Evolutionary conservation across 2,888 invertebrate genomes (phyloP), one percentile per base, ranked within the genome.

Genomic region (Pyralis farinalis): DNA sequence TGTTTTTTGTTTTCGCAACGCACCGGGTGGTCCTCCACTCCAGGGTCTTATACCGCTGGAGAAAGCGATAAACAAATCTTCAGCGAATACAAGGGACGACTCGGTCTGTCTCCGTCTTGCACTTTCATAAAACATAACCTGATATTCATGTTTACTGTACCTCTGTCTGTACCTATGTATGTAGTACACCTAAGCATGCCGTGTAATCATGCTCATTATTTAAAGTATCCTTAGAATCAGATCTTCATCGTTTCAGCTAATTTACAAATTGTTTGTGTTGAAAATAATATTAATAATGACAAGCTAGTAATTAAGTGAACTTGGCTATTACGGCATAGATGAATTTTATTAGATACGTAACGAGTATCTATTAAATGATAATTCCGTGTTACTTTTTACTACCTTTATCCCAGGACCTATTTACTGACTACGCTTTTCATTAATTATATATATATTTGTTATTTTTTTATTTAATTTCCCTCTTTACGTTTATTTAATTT

Each of bases 11-110:
- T 76, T 71, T 72, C 70, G 71, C 73, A 72, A 73, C 71, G 71
- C 80, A 71, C 74, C 79, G 76, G 77, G 70, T 75, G 73, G 67
- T 73, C 66, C 56, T 63, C 72, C 67, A 16, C 71, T 55, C 71
- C 82, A 87, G 87, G 87, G 85, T 83, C 86, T 85, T 72, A 86
- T 86, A 75, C 74, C 86, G 73, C 74, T 86, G 85, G 84, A 86
- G 67, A 81, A 84, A 84, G 86, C 86, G 73, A 87, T 86, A 74
- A 87, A 85, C 85, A 83, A 85, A 85, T 69, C 86, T 59, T 84
- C 87, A 76, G 75, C 78, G 76, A 81, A 79, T 72, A 66, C 80
- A 75, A 78, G 81, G 79, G 81, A 82, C 77, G 81, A 83, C 75
- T 82, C 82, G 87, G 87, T 85, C 84, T 84, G 86, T 84, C 83